Evolutionary conservation across 2,888 invertebrate genomes (phyloP).

Genomic region (Erebia epiphron): DNA sequence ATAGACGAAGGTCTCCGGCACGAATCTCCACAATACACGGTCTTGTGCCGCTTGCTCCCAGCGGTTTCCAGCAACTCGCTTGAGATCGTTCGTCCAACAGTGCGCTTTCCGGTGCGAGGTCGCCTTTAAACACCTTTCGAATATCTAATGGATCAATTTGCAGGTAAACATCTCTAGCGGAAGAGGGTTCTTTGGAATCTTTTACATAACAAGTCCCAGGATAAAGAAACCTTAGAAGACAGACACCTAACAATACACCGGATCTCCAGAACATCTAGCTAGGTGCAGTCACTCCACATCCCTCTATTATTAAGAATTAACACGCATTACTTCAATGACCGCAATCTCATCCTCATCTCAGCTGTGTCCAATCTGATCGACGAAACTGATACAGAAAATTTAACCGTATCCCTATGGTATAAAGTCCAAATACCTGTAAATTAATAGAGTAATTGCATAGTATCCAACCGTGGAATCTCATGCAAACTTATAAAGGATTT

Average conservation of each 20-base stretch:
- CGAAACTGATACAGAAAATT: conserved; percentile 7
- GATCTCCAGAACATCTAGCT: not conserved
- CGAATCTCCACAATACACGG: too few relatives aligned
- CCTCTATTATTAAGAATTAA: conserved; percentile 44
- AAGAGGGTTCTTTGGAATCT: not conserved
- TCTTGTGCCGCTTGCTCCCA: too few relatives aligned
- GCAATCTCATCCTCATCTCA: conserved; percentile 26
- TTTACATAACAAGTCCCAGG: not conserved
- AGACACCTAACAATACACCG: not conserved
- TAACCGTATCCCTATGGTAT: conserved; percentile 27
- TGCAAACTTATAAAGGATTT: conserved; percentile 1
- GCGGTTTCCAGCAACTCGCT: too few relatives aligned
- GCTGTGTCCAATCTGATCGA: conserved; percentile 24
- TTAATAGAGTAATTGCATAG: conserved; percentile 19
- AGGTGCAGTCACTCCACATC: conserved; percentile 13
- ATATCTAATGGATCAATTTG: too few relatives aligned
- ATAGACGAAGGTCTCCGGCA: too few relatives aligned
- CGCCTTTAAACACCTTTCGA: too few relatives aligned
- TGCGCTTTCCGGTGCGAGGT: too few relatives aligned
- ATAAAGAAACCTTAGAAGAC: not conserved
- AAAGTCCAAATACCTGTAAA: conserved; percentile 13
- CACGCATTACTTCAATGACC: conserved; percentile 40
- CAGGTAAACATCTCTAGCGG: too few relatives aligned
- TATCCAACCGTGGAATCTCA: conserved; percentile 21
- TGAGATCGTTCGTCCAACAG: too few relatives aligned